Evolutionary conservation across 1,140 invertebrate species (phyloP).

Genomic region (Frieseomelitta varia): DNA sequence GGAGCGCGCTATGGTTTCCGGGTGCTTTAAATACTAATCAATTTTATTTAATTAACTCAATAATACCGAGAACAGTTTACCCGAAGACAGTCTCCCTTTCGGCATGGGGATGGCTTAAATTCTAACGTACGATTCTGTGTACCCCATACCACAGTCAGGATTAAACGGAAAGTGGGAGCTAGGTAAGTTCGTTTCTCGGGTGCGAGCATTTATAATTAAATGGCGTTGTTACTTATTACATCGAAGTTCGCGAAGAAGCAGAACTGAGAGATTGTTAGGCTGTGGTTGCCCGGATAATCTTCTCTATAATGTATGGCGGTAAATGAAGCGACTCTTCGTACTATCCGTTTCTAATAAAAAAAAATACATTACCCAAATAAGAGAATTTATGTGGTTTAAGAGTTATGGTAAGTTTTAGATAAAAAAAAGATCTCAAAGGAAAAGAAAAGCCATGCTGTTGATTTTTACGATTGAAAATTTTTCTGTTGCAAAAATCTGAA

Average conservation of each 20-base stretch:
- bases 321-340: constrained; percentile 60
- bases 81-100: background rate
- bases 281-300: constrained; percentile 77
- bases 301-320: constrained; percentile 72
- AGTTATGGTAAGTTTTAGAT: background rate
- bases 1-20: too few species aligned
- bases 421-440: background rate
- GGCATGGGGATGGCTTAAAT: constrained; percentile 25
- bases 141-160: constrained; percentile 43
- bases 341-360: constrained; percentile 23
- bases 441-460: too few species aligned
- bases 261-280: constrained; percentile 73
- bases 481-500: too few species aligned
- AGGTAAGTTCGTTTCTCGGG: constrained; percentile 67
- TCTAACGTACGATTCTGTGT: constrained; percentile 51
- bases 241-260: constrained; percentile 76
- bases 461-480: too few species aligned
- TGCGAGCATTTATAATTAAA: constrained; percentile 78
- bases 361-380: background rate
- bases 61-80: background rate
- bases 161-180: constrained; percentile 63
- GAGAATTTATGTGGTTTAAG: background rate
- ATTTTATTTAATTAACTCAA: constrained; percentile 3
- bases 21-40: background rate
- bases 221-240: constrained; percentile 77